Base-by-base conservation (phyloP, 2,797 vertebrate species). In the Phoebastria nigripes region DNA sequence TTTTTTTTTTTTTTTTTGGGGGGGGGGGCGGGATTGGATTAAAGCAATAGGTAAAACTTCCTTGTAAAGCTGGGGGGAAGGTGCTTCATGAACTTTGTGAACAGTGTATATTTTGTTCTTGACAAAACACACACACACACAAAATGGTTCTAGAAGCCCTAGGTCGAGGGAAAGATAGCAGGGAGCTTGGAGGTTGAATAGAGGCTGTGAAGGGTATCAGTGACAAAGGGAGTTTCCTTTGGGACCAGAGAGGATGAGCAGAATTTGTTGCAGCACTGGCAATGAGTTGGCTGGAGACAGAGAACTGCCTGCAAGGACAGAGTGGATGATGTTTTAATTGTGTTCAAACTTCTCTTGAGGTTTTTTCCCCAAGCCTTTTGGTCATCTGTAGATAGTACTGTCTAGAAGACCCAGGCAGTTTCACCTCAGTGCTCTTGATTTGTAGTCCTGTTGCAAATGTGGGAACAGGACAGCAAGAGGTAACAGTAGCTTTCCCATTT, bases 101-200 rank as follows among this genome's bases (percentile, higher is more conserved):
- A 28, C 24, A 11, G 33, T 49, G 1, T 37, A 2, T 37, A 4
- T 67, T 85, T 90, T 71, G 11, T 63, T 84, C 41, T 22, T 80
- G 16, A 46, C 46, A 33, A 86, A 88, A 58, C 15, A 12, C 9
- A 12, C 37, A 12, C 37, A 37, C 0, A 0, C 22, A 24, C 5
- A 31, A 28, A 78, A 51, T 25, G 8, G 15, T 73, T 92, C 35
- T n/a, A 33, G 80, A 90, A 87, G 49, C 35, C 42, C 21, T 9
- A 37, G n/a, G 24, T 67, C 15, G 35, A 31, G 19, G 33, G 19
- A 22, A 65, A 22, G 33, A 11, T 19, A 33, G 8, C 0, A 5
- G 4, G 51, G 29, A 74, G 29, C 76, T 56, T 61, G 18, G 44
- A 33, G 12, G 0, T 56, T 59, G 35, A 20, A 26, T 17, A 49